Percentiles rank a stretch among this genome's conserved stretches.
These are phyloP conservation scores for Propithecus deckenii DNA, from an alignment of 2,797 vertebrate genomes.

Conservation along the genomic window DNA sequence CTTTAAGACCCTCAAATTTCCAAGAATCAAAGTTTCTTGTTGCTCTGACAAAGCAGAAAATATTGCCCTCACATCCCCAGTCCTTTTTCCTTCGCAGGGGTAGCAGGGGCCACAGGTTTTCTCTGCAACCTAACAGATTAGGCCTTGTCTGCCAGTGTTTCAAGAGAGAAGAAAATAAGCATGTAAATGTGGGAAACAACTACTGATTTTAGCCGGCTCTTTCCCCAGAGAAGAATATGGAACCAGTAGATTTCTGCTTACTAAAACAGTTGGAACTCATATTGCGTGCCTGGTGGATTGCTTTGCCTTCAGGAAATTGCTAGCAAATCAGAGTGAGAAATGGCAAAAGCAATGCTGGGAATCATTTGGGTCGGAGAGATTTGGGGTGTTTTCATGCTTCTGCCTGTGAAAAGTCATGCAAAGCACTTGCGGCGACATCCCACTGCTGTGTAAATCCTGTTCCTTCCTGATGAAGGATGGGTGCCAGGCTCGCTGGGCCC, in stretches of 20 bases:
- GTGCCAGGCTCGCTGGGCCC: background rate
- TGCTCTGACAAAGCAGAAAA: background rate
- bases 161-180: background rate
- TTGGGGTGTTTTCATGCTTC: background rate
- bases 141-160: background rate
- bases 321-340: background rate
- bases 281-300: background rate
- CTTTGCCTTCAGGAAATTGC: slow-evolving; percentile 41
- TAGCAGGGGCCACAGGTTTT: background rate
- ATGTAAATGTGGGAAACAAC: background rate
- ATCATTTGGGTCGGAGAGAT: background rate
- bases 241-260: background rate
- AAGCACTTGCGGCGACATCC: background rate
- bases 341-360: background rate
- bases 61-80: background rate
- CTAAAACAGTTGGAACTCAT: background rate
- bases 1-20: background rate
- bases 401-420: background rate
- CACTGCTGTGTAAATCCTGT: too few relatives aligned
- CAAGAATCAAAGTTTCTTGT: background rate
- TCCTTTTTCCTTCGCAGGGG: background rate
- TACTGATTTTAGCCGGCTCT: background rate
- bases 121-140: background rate
- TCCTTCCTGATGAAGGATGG: background rate
- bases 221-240: background rate